phyloP scores from a whole-genome alignment of 2,888 invertebrate genomes.

The Lithophane socia region DNA sequence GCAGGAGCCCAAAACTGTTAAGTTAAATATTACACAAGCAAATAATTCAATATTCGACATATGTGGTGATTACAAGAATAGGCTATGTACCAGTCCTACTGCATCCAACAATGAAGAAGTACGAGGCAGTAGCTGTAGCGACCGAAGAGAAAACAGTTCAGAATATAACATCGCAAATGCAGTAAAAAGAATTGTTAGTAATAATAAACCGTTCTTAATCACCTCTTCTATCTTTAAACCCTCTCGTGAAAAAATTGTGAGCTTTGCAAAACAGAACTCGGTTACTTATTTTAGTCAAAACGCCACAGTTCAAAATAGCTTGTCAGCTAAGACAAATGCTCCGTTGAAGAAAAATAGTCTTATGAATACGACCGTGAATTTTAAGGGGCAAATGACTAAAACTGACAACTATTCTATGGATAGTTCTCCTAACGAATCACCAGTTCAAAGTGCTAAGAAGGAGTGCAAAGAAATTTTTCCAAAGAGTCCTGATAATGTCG shows the following conservation, averaged over 20 bases:
- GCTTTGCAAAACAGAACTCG: slow-evolving; percentile 6
- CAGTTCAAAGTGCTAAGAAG: slow-evolving; percentile 22
- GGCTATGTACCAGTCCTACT: background rate
- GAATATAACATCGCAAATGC: slow-evolving; percentile 24
- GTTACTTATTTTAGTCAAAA: slow-evolving; percentile 3
- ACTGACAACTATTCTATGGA: slow-evolving; percentile 53
- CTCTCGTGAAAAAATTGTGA: slow-evolving; percentile 11
- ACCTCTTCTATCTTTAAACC: background rate
- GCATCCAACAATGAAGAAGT: slow-evolving; percentile 33
- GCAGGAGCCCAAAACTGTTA: slow-evolving; percentile 1
- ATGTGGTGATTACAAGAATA: slow-evolving; percentile 60
- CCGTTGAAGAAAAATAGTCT: slow-evolving; percentile 17
- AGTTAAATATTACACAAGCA: slow-evolving; percentile 19
- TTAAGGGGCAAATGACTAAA: slow-evolving; percentile 56
- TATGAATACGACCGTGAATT: background rate
- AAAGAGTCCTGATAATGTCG: background rate
- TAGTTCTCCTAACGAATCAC: slow-evolving; percentile 46
- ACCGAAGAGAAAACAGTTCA: slow-evolving; percentile 27
- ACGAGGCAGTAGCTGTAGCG: slow-evolving; percentile 1
- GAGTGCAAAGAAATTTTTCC: background rate
- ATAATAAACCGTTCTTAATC: slow-evolving; percentile 9
- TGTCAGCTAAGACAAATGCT: slow-evolving; percentile 7
- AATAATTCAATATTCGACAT: slow-evolving; percentile 50
- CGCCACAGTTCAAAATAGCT: slow-evolving; percentile 1
- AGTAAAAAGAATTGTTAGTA: background rate